Base-by-base conservation (phyloP, 2,888 invertebrate species). In the Polia nebulosa region DNA sequence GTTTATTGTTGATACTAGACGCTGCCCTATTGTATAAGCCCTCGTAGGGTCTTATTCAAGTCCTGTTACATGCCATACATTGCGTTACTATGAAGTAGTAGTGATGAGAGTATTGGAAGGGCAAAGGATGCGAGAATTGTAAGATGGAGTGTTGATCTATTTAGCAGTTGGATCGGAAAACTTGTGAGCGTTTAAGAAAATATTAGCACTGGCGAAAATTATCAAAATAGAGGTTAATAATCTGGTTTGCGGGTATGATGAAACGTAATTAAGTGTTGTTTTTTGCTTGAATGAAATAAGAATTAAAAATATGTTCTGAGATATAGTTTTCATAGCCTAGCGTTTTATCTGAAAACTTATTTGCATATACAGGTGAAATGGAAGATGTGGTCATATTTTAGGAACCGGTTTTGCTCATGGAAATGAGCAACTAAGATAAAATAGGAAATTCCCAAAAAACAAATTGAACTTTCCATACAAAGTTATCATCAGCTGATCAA, bases 31-130 rank as follows among this genome's bases (percentile, higher is more conserved):
- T 85, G 81, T 79, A 55, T 74, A 74, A 84, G 80, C 72, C 70
- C 79, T 85, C 79, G 72, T 83, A 84, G 81, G 86, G 73, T 85
- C 77, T 86, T 88, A 87, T 81, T 59, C 71, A 85, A 85, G 78
- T 71, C 66, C 60, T 79, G 61, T 87, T 72, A 86, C 80, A 79
- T 58, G 67, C 55, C 41, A 62, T 73, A 64, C 56, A 71, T 61
- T 52, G 65, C n/a, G 62, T 75, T 80, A 82, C 83, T 62, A 67
- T 75, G 55, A 41, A 58, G 51, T 74, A 62, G 75, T 79, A 69
- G 39, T 52, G 8, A 45, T 61, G 39, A 61, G 44, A 53, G 64
- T 60, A 45, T 49, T 45, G 17, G 11, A 53, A 57, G 79, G 49
- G 53, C 60, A 57, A 60, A 71, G 44, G 44, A 47, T 36, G 20